phyloP scores from a whole-genome alignment of 2,797 vertebrate genomes.

The Microctenopoma steveboyesi region DNA sequence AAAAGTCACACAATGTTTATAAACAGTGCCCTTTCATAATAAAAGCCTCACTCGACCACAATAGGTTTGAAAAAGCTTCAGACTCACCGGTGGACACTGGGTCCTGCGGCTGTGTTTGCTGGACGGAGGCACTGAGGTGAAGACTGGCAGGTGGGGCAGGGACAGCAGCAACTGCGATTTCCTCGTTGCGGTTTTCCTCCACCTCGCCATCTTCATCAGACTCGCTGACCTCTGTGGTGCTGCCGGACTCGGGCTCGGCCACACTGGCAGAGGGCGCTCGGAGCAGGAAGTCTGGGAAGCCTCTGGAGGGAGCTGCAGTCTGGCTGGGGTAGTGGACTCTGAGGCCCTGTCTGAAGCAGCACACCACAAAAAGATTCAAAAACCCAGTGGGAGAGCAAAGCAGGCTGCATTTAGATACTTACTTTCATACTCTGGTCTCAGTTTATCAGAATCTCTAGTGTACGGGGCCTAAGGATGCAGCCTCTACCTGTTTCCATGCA shows the following conservation, averaged over 20 bases:
- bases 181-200: slow-evolving; percentile 42
- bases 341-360: slow-evolving; percentile 72
- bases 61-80: too few relatives aligned
- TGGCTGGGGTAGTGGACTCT: slow-evolving; percentile 86
- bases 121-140: slow-evolving; percentile 8
- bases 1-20: background rate
- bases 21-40: background rate
- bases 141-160: slow-evolving; percentile 1
- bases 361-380: slow-evolving; percentile 1
- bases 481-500: too few relatives aligned
- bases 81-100: slow-evolving; percentile 42
- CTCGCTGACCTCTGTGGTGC: slow-evolving; percentile 77
- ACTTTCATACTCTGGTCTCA: too few relatives aligned
- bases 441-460: too few relatives aligned
- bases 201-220: slow-evolving; percentile 78
- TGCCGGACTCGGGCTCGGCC: slow-evolving; percentile 76
- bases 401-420: too few relatives aligned
- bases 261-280: slow-evolving; percentile 72
- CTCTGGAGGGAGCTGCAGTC: slow-evolving; percentile 79
- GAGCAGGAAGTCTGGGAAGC: slow-evolving; percentile 74
- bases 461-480: too few relatives aligned
- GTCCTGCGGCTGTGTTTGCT: slow-evolving; percentile 33
- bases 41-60: background rate
- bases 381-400: background rate
- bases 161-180: fast-evolving